phyloP scores from a whole-genome alignment of 2,113 vertebrate genomes.

The Lophochroa leadbeateri region DNA sequence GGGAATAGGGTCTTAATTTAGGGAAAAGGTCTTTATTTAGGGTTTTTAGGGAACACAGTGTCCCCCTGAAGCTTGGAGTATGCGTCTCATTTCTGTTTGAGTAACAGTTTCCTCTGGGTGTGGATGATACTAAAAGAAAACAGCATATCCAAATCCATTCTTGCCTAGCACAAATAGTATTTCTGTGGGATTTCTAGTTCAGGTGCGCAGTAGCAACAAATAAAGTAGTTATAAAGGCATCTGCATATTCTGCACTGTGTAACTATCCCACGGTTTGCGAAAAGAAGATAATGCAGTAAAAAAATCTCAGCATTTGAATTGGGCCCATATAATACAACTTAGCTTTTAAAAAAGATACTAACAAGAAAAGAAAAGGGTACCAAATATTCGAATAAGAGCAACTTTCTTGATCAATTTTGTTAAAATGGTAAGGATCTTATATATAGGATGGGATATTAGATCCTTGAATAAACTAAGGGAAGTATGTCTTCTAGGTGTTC shows the following conservation, averaged over 20 bases:
- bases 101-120: not conserved
- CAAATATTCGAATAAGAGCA: not conserved
- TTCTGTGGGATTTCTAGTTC: not conserved
- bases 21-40: not conserved
- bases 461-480: not conserved
- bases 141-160: not conserved
- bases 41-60: not conserved
- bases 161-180: not conserved
- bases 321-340: not conserved
- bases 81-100: not conserved
- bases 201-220: not conserved
- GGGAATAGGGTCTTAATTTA: not conserved
- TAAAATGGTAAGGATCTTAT: not conserved
- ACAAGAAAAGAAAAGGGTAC: not conserved
- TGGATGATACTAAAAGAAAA: not conserved
- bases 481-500: not conserved
- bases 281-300: not conserved
- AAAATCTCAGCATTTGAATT: not conserved
- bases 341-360: not conserved
- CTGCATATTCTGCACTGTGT: not conserved
- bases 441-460: not conserved
- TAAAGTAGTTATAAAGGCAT: not conserved
- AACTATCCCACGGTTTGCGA: not conserved
- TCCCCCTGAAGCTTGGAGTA: not conserved
- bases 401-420: not conserved